These are phyloP conservation scores for Prietella phreatophila DNA, from an alignment of 2,113 vertebrate genomes.

Conservation along the genomic window DNA sequence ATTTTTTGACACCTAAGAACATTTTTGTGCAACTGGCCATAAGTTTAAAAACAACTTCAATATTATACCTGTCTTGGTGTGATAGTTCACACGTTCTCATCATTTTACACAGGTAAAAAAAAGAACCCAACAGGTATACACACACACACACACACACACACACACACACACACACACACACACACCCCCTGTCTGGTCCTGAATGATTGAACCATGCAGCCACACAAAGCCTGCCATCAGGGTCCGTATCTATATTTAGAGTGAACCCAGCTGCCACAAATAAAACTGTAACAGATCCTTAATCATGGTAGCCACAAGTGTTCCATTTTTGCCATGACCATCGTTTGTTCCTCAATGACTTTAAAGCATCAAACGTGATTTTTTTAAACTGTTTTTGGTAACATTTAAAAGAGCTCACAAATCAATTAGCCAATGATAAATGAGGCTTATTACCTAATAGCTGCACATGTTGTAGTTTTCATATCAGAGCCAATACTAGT, in stretches of 20 bases:
- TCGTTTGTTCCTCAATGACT: background rate
- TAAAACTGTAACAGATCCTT: constrained; percentile 59
- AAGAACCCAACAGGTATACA: constrained; percentile 16
- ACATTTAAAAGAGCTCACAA: background rate
- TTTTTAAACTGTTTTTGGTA: background rate
- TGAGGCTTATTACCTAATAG: background rate
- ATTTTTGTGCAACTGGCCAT: background rate
- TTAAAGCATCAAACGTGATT: background rate
- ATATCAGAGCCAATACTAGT: background rate
- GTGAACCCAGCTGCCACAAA: constrained; percentile 65
- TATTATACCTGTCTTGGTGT: constrained; percentile 28
- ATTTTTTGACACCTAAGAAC: too few relatives aligned
- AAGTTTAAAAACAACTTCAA: background rate
- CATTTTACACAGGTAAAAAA: constrained; percentile 41
- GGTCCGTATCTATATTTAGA: constrained; percentile 77
- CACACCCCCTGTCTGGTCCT: constrained; percentile 20
- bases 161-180: constrained; percentile 25
- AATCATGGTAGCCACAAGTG: constrained; percentile 42
- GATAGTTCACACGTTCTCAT: constrained; percentile 33
- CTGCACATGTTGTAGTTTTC: background rate
- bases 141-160: constrained; percentile 27
- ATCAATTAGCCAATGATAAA: background rate
- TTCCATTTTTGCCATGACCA: constrained; percentile 31
- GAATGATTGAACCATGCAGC: constrained; percentile 50
- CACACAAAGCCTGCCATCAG: constrained; percentile 65